These are phyloP conservation scores for Chymomyza costata DNA, from an alignment of 1,140 invertebrate species.

Conservation along the genomic window DNA sequence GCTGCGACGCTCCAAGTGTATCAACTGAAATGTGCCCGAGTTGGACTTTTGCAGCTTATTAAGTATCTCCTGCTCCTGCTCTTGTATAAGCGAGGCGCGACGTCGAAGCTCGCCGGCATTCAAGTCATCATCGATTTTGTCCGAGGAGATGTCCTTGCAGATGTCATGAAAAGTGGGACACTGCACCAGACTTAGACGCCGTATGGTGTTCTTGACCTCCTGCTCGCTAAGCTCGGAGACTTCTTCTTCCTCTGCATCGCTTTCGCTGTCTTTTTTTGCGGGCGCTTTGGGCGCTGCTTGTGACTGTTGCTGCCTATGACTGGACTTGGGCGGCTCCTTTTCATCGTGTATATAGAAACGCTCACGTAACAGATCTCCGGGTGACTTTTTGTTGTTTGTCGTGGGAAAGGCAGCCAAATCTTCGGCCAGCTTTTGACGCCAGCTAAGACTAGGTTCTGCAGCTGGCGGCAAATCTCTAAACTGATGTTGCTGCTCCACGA, in stretches of 20 bases:
- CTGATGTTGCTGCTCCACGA: conserved; percentile 56
- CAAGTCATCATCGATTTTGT: conserved; percentile 76
- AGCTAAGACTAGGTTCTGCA: conserved; percentile 69
- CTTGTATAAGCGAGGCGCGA: conserved; percentile 68
- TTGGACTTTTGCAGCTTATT: conserved; percentile 65
- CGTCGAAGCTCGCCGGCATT: conserved; percentile 76
- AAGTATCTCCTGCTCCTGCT: conserved; percentile 67
- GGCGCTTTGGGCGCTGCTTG: neutral
- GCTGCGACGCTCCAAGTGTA: conserved; percentile 53
- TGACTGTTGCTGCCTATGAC: neutral
- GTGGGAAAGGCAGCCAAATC: conserved; percentile 74
- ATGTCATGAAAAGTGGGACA: conserved; percentile 77
- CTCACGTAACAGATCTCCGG: conserved; percentile 84
- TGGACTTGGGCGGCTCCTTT: conserved; percentile 52
- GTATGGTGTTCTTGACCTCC: conserved; percentile 42
- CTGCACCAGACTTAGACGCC: conserved; percentile 65
- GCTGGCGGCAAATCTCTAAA: conserved; percentile 55
- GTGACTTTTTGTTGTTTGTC: conserved; percentile 78
- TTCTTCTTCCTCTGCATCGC: conserved; percentile 1
- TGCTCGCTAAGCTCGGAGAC: conserved; percentile 2
- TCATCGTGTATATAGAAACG: conserved; percentile 85
- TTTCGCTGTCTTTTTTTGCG: neutral
- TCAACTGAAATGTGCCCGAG: conserved; percentile 62
- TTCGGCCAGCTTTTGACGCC: conserved; percentile 80
- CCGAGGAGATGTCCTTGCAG: conserved; percentile 77